Evolutionary conservation across 1,140 invertebrate species (phyloP).

Genomic region (Luehdorfia chinensis): DNA sequence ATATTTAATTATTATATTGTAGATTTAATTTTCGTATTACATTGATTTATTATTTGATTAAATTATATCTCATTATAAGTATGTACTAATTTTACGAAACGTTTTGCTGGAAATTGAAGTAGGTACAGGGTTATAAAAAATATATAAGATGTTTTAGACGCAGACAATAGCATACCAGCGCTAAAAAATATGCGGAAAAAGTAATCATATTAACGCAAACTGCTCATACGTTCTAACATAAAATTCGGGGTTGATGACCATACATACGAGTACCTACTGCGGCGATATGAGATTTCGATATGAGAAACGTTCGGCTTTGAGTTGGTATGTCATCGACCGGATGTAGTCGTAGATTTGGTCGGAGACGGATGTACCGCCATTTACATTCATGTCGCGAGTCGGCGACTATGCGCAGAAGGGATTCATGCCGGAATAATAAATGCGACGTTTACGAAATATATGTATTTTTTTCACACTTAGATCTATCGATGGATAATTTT

Average conservation of each 20-base stretch:
- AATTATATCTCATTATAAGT: no score
- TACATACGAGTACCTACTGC: constrained; percentile 9
- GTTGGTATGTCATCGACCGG: constrained; percentile 47
- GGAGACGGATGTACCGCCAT: constrained; percentile 63
- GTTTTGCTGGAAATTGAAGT: no score
- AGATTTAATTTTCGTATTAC: no score
- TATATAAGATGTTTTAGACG: no score
- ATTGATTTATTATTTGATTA: no score
- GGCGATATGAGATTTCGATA: constrained; percentile 27
- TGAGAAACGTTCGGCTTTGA: constrained; percentile 19
- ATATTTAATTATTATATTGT: no score
- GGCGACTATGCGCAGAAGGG: constrained; percentile 51
- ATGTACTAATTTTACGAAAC: no score
- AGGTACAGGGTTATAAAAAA: no score
- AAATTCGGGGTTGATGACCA: constrained; percentile 13
- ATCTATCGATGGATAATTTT: constrained; percentile 1
- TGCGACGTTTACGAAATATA: constrained; percentile 9
- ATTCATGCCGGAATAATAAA: constrained; percentile 39
- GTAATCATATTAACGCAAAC: constrained; percentile 2
- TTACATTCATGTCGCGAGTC: constrained; percentile 57
- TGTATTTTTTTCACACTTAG: constrained; percentile 17
- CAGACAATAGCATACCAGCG: no score
- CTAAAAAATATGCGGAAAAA: constrained; percentile 12
- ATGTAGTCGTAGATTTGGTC: constrained; percentile 62
- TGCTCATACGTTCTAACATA: constrained; percentile 5